Conservation (phyloP, 1,140 invertebrate genomes). For the Gryon sp. region DNA sequence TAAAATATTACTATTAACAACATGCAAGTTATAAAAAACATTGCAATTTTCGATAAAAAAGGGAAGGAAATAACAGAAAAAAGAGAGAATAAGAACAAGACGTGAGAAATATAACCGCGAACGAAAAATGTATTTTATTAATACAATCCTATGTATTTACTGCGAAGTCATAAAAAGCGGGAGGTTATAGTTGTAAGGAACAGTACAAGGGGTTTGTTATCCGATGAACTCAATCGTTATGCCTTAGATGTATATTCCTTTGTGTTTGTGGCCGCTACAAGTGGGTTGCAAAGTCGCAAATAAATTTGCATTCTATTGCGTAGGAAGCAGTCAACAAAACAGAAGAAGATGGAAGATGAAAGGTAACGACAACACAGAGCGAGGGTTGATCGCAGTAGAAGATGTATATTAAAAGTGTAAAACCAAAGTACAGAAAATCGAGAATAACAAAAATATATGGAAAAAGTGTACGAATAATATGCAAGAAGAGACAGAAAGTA, state of each 20-base stretch:
- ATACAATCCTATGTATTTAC: slow-evolving; percentile 14
- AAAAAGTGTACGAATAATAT: slow-evolving; percentile 30
- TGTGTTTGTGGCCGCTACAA: slow-evolving; percentile 38
- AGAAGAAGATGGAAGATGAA: slow-evolving; percentile 28
- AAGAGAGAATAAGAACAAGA: too few relatives aligned
- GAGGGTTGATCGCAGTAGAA: slow-evolving; percentile 45
- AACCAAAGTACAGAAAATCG: slow-evolving; percentile 40
- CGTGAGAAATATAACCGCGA: too few relatives aligned
- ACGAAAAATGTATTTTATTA: slow-evolving; percentile 20
- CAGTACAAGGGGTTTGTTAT: slow-evolving; percentile 36
- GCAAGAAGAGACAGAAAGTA: neutral
- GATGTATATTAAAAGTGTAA: slow-evolving; percentile 41
- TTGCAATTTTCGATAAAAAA: too few relatives aligned
- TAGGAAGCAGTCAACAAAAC: slow-evolving; percentile 26
- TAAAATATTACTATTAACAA: too few relatives aligned
- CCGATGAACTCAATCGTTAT: slow-evolving; percentile 50
- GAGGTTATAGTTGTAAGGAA: slow-evolving; percentile 12
- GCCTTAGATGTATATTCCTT: slow-evolving; percentile 42
- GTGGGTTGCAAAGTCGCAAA: slow-evolving; percentile 46
- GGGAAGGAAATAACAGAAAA: slow-evolving; percentile 10
- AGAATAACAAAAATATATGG: slow-evolving; percentile 34
- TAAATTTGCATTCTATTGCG: slow-evolving; percentile 60
- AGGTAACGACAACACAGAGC: slow-evolving; percentile 32
- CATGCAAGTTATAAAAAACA: too few relatives aligned
- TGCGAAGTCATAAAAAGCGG: slow-evolving; percentile 11